Conservation (phyloP, 1,140 invertebrate species). For the Formica exsecta region DNA sequence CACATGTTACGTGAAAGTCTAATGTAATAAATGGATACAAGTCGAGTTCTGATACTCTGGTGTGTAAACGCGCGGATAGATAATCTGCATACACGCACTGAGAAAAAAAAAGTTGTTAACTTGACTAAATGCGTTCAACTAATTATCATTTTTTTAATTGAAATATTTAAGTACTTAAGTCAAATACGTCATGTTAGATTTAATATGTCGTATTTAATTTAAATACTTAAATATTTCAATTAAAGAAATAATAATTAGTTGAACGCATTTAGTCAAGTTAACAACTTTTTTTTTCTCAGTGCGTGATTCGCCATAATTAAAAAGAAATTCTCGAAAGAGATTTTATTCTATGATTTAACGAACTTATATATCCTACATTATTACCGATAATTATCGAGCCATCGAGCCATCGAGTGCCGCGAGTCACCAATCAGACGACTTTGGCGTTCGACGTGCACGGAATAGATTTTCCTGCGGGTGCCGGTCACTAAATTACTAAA, state of each 20-base stretch:
- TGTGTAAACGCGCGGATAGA: background rate
- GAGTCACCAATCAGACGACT: conserved; percentile 43
- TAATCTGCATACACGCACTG: conserved; percentile 3
- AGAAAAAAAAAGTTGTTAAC: no score
- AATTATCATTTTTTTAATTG: no score
- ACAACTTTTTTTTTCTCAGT: no score
- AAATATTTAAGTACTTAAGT: no score
- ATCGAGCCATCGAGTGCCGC: conserved; percentile 34
- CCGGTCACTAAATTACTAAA: conserved; percentile 55
- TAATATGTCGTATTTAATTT: no score
- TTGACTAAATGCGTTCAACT: no score
- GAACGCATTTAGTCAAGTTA: no score
- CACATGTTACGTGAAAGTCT: background rate
- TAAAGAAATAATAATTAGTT: no score
- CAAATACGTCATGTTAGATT: no score
- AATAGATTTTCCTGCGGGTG: conserved; percentile 52
- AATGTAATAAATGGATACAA: background rate
- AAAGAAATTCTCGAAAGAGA: conserved; percentile 36
- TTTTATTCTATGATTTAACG: conserved; percentile 47
- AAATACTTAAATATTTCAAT: no score
- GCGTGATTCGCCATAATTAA: conserved; percentile 16
- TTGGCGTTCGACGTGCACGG: conserved; percentile 27
- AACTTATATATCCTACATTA: conserved; percentile 34
- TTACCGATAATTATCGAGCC: conserved; percentile 59
- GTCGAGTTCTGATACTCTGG: background rate